phyloP scores from a whole-genome alignment of 2,113 vertebrate species.

The Esox niger region DNA sequence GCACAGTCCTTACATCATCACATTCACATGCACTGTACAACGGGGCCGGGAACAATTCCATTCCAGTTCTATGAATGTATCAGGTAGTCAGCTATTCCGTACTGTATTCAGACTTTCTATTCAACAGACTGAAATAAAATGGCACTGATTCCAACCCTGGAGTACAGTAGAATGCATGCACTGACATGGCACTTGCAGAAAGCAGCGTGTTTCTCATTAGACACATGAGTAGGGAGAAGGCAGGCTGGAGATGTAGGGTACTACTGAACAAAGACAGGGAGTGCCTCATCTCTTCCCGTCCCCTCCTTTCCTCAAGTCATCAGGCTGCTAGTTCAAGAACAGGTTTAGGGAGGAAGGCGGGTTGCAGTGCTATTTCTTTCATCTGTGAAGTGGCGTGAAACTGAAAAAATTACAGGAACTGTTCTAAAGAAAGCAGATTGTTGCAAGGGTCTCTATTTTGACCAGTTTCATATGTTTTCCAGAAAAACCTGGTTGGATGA shows the following conservation, averaged over 20 bases:
- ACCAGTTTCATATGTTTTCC: too few relatives aligned
- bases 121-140: too few relatives aligned
- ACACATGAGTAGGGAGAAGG: neutral
- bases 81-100: too few relatives aligned
- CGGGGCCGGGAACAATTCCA: too few relatives aligned
- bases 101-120: too few relatives aligned
- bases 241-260: neutral
- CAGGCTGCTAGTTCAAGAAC: constrained; percentile 5
- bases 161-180: neutral
- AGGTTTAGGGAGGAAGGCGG: constrained; percentile 18
- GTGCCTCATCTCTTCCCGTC: neutral
- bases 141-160: neutral
- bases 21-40: neutral
- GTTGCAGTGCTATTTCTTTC: constrained; percentile 3
- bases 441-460: too few relatives aligned
- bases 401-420: constrained; percentile 1
- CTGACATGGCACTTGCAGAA: neutral
- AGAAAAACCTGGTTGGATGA: too few relatives aligned
- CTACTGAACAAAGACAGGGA: neutral
- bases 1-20: constrained; percentile 22
- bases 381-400: constrained; percentile 32
- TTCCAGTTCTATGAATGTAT: too few relatives aligned
- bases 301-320: constrained; percentile 17
- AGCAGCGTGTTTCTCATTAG: neutral
- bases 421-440: neutral